Evolutionary conservation across 2,113 vertebrate genomes (phyloP).

Genomic region (Lycaon pictus): DNA sequence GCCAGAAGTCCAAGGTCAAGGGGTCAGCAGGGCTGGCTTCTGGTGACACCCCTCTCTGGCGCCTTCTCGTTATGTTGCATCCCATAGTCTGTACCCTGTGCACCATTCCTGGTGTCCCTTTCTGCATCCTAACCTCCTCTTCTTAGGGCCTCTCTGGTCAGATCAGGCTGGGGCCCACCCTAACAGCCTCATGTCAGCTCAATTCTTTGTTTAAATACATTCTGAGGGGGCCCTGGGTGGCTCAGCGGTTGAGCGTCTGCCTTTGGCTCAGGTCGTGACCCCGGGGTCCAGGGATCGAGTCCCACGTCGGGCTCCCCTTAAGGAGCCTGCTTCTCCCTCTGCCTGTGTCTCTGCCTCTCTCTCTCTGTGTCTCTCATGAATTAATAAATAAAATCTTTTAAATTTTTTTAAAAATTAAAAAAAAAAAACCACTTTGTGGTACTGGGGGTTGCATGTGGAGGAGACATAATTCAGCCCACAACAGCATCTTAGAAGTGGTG

Average conservation of each 20-base stretch:
- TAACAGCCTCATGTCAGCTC: too few relatives aligned
- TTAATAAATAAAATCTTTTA: too few relatives aligned
- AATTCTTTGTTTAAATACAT: background rate
- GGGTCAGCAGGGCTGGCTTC: accelerated
- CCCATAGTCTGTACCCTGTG: accelerated
- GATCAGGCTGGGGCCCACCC: background rate
- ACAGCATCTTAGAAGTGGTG: background rate
- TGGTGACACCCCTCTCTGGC: too few relatives aligned
- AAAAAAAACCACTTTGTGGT: background rate
- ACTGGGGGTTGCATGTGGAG: background rate
- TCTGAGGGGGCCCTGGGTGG: too few relatives aligned
- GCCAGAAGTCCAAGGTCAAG: background rate
- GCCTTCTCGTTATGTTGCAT: accelerated
- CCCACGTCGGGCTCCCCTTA: too few relatives aligned
- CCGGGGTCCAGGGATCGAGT: too few relatives aligned
- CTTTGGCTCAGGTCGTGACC: too few relatives aligned
- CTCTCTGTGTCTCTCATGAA: too few relatives aligned
- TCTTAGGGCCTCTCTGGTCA: background rate
- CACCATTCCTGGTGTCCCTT: background rate
- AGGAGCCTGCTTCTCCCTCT: too few relatives aligned
- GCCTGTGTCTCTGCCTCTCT: too few relatives aligned
- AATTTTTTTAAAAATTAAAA: too few relatives aligned
- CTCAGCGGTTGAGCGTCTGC: too few relatives aligned
- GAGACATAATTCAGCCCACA: accelerated
- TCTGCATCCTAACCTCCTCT: background rate